Evolutionary conservation across 2,888 invertebrate species (phyloP), one percentile per base, ranked within the genome.

Genomic region (Drosophila crucigera): DNA sequence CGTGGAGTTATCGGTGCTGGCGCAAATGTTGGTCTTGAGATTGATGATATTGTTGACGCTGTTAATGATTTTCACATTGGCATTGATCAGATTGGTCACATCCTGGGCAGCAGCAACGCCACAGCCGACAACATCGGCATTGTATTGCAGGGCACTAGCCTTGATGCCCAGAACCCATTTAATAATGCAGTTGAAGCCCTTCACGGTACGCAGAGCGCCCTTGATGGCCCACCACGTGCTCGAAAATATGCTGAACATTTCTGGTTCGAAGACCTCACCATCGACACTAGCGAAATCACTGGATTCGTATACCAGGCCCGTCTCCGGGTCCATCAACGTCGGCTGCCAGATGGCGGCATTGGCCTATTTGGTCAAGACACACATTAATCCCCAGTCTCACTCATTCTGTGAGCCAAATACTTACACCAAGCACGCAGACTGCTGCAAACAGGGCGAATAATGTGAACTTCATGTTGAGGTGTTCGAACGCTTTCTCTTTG

Each of bases 111-210:
- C 89, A 3, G 59, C 66, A 7, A 64, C 62, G 28, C 85, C 91
- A 62, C 91, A 91, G 0, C 2, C 47, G 3, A 75, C 1, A 14
- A 92, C 66, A 25, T 75, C 60, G 4, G 19, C 16, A n/a, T 80
- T 64, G 67, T 82, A 92, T 6, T 67, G 35, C 33, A 56, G 28
- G 10, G 84, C 86, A 50, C 78, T 83, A 7, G n/a, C 55, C 60
- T 76, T 55, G 47, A 87, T 84, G 62, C 78, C 83, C 4, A 49
- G n/a, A 5, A 82, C 89, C 80, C 86, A 82, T 28, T 84, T 77
- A 11, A 91, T 14, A n/a, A 80, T 31, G 58, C 92, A 91, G 60
- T 91, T 90, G 25, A 91, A 58, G 25, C 91, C 92, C 76, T 91
- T 91, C 3, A 85, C 39, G 25, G 76, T 72, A 30, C 83, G 88